Base-by-base conservation (phyloP, 2,797 vertebrate genomes). In the Xiphophorus birchmanni region DNA sequence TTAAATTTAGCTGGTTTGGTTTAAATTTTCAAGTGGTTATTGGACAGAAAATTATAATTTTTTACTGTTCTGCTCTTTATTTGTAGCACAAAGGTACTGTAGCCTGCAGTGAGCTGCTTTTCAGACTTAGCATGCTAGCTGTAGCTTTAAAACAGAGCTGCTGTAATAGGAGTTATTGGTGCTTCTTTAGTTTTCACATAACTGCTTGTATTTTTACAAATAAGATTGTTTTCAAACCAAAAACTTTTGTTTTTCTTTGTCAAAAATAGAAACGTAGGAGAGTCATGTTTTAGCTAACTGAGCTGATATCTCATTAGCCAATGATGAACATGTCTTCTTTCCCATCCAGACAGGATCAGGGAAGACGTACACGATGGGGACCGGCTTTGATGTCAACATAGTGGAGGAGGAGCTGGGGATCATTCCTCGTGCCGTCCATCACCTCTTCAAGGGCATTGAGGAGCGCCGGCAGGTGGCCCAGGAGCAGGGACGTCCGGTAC, bases 281-380 rank as follows among this genome's bases (percentile, higher is more conserved):
- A 15, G 26, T 5, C 13, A 18, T 35, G 13, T 35, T 63, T 63
- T 17, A 17, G 13, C 60, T 32, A 63, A 17, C 60, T 63, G 29
- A 63, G 13, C 12, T 63, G 5, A 63, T 32, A 63, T 63, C 2
- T 35, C 58, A 63, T 63, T 63, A 15, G 67, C 5, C 26, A 1
- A 45, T n/a, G 23, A 12, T 42, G 10, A 71, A 13, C 32, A 8
- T 21, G 29, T 35, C 73, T 78, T 37, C 37, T 73, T 76, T 26
- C 23, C 23, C 73, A 6, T 80, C 40, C 78, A 99, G 98, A 99
- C 98, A 69, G 97, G 98, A 77, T 97, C 98, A 81, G 98, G 98
- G 76, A 99, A 99, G 95, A 99, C 98, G 0, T 99, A 99, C 78
- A 98, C 98, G 32, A 99, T 99, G 98, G 97, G 97, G 48, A 98